Evolutionary conservation across 1,140 invertebrate genomes (phyloP).

Genomic region (Druon quercuslanigerum): DNA sequence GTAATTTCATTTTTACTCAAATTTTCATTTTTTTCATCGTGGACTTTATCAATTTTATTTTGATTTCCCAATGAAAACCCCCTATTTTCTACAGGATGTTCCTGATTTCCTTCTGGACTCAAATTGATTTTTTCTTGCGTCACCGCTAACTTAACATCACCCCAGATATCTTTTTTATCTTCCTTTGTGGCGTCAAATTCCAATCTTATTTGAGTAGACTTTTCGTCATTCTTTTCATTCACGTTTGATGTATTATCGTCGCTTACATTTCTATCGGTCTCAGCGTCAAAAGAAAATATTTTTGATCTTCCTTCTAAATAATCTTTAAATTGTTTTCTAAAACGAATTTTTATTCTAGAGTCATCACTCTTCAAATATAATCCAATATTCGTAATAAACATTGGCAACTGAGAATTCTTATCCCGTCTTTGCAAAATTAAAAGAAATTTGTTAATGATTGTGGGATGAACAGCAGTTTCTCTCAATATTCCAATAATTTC

Average conservation of each 20-base stretch:
- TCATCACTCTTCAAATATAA: background rate
- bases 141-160: background rate
- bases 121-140: background rate
- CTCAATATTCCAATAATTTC: conserved; percentile 10
- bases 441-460: conserved; percentile 8
- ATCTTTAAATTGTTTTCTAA: background rate
- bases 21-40: background rate
- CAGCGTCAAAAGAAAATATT: background rate
- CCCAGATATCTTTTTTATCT: conserved; percentile 1
- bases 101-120: background rate
- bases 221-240: background rate
- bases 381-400: background rate
- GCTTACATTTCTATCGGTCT: background rate
- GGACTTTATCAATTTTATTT: background rate
- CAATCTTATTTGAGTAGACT: conserved; percentile 6
- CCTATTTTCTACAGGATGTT: background rate
- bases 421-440: background rate
- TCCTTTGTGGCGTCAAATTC: background rate
- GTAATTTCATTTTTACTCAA: too few species aligned
- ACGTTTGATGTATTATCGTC: background rate
- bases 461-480: background rate
- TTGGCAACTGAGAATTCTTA: background rate
- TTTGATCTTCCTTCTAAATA: background rate
- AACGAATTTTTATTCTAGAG: background rate
- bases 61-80: background rate